Conservation (phyloP, 2,113 vertebrate genomes). For the Entomyzon cyanotis region DNA sequence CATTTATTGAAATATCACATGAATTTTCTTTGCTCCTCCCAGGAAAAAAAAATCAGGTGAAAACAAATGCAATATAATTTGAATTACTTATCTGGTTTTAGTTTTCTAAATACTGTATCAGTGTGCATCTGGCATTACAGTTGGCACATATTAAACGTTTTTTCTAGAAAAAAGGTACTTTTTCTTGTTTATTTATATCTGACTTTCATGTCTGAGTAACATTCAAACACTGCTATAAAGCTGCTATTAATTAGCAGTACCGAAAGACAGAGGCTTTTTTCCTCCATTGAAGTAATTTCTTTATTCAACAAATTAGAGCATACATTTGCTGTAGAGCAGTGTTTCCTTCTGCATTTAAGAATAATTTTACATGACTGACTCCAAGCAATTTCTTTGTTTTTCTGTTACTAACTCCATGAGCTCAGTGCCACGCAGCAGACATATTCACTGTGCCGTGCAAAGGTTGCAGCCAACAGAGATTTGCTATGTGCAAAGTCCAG, state of each 20-base stretch:
- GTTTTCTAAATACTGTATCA: not conserved
- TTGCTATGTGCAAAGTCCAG: conserved; percentile 71
- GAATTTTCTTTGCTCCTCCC: not conserved
- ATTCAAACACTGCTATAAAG: not conserved
- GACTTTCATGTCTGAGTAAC: not conserved
- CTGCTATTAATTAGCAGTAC: not conserved
- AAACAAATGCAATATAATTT: not conserved
- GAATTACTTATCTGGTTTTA: not conserved
- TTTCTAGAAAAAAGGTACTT: not conserved
- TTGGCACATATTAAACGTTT: not conserved
- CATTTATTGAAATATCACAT: not conserved
- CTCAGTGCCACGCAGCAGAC: conserved; percentile 68
- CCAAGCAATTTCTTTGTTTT: conserved; percentile 65
- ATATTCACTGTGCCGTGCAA: conserved; percentile 74
- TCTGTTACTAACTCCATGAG: conserved; percentile 47
- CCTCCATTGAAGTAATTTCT: not conserved
- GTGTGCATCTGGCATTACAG: not conserved
- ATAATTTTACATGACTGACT: conserved; percentile 53
- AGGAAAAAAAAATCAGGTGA: not conserved
- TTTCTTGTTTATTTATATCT: not conserved
- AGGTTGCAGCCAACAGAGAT: conserved; percentile 75
- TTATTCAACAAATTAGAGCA: not conserved
- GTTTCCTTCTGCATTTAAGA: not conserved
- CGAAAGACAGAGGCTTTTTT: not conserved
- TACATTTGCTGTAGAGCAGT: not conserved